Percentiles rank a stretch among this genome's conserved stretches.
These are phyloP conservation scores for Rhagologus leucostigma DNA, from an alignment of 2,113 vertebrate genomes.

Conservation along the genomic window DNA sequence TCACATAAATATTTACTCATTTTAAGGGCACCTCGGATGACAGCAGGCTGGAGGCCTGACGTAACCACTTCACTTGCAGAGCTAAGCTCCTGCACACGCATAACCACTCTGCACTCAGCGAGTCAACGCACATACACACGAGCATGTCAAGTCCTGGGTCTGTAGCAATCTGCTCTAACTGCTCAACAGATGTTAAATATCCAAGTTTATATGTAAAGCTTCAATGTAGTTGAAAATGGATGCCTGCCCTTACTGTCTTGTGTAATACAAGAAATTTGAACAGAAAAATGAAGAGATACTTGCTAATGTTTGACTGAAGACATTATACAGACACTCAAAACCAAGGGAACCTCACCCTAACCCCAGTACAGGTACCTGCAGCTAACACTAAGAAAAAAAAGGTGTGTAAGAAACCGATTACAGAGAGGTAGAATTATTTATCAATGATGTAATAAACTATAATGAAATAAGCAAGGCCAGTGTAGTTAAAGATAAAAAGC, in stretches of 20 bases:
- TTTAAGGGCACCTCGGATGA: background rate
- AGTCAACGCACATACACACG: rapidly evolving
- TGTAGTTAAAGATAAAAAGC: background rate
- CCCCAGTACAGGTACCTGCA: background rate
- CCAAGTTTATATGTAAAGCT: background rate
- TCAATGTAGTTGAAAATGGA: background rate
- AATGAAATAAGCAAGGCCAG: background rate
- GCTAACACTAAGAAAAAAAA: background rate
- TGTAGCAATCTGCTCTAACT: background rate
- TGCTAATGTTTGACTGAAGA: background rate
- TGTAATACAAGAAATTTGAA: background rate
- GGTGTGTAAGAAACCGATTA: background rate
- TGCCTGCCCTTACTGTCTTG: background rate
- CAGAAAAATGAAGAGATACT: background rate
- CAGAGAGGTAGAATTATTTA: background rate
- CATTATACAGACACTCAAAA: background rate
- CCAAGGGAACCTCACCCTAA: background rate
- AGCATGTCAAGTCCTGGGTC: background rate
- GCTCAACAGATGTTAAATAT: background rate
- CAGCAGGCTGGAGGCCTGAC: background rate
- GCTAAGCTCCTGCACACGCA: background rate
- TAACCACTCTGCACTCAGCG: background rate
- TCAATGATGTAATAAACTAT: background rate
- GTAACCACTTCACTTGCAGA: background rate
- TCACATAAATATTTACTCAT: background rate